Conservation (phyloP, 2,888 invertebrate species). For the Aromia moschata region DNA sequence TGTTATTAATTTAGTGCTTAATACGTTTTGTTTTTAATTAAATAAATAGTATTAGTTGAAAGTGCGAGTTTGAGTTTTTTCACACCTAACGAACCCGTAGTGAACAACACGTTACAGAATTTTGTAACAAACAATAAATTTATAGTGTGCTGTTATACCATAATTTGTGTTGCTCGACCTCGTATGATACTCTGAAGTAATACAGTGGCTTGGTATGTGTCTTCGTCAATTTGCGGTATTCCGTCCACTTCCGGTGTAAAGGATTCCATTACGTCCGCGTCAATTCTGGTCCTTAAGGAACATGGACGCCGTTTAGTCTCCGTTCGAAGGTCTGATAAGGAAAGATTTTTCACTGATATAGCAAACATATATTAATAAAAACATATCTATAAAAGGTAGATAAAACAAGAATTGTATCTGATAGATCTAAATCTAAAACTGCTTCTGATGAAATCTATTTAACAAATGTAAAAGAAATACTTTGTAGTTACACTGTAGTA, state of each 20-base stretch:
- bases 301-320: constrained; percentile 41
- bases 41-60: too few relatives aligned
- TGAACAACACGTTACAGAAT: too few relatives aligned
- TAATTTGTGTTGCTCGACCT: constrained; percentile 76
- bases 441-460: background rate
- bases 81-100: too few relatives aligned
- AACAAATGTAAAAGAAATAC: background rate
- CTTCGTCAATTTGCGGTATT: constrained; percentile 58
- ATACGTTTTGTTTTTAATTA: too few relatives aligned
- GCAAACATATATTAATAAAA: too few relatives aligned
- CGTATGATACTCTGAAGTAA: constrained; percentile 73
- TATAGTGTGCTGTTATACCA: constrained; percentile 69
- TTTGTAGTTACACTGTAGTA: background rate
- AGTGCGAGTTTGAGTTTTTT: too few relatives aligned
- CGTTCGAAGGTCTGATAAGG: constrained; percentile 41
- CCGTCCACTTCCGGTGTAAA: constrained; percentile 55
- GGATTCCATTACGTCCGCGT: constrained; percentile 39
- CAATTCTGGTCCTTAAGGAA: constrained; percentile 48
- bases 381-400: too few relatives aligned
- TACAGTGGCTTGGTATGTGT: constrained; percentile 67
- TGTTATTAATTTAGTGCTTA: too few relatives aligned
- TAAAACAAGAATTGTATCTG: too few relatives aligned
- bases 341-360: too few relatives aligned
- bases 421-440: too few relatives aligned
- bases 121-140: too few relatives aligned